Base-by-base conservation (phyloP, 2,797 vertebrate genomes). In the Enteromius mattozi region DNA sequence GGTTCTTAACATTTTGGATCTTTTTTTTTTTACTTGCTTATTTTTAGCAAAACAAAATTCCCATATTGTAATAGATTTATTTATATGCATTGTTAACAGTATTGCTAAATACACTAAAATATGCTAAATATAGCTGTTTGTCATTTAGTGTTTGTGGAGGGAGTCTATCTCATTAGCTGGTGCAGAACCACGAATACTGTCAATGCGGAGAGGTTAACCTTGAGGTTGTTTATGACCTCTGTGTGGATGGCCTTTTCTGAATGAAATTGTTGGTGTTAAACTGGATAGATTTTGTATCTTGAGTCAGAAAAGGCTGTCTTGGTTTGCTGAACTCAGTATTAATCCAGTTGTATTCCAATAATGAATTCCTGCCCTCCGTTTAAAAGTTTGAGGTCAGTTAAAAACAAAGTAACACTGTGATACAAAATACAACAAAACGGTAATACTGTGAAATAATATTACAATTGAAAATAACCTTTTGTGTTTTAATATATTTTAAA, bases 141-240 rank as follows among this genome's bases (percentile, higher is more conserved):
- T 30, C 2, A 75, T 54, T 47, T 27, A 30, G 24, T 17, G 24
- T 72, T 27, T 72, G 24, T 72, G 0, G 27, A 4, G 30, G 5
- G 5, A 54, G 14, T 35, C 17, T 12, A 75, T 10, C 72, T 75
- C 30, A 54, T 54, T 75, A 35, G 30, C 30, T 35, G 9, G 51
- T 74, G 14, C n/a, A 17, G 33, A 8, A 7, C 30, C 37, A 19
- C 30, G 14, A 40, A 27, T 56, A 21, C 24, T 61, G n/a, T 78
- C n/a, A 45, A 45, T 78, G 56, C 51, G n/a, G 51, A 77, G 27
- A 40, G 75, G n/a, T 77, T 77, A 61, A 77, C 75, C 51, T 59
- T 27, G 19, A 24, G 51, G 51, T 33, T 59, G 75, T 37, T 75
- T 10, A 42, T 42, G 75, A 76, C 72, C 49, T 76, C 19, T 56